phyloP scores from a whole-genome alignment of 2,797 vertebrate genomes.

The Danionella dracula region DNA sequence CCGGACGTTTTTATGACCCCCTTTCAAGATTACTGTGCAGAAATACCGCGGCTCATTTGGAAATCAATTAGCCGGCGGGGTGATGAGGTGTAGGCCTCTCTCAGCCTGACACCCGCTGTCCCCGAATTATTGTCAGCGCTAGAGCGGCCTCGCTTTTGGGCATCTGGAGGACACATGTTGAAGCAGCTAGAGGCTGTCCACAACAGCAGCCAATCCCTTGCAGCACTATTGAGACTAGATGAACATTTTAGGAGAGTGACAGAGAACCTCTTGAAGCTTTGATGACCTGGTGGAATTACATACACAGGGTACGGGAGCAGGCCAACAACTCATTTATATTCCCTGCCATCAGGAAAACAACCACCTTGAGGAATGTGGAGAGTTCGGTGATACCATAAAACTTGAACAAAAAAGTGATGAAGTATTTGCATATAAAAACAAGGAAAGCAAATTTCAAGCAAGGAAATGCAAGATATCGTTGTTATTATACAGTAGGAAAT shows the following conservation, averaged over 20 bases:
- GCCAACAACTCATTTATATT: slow-evolving; percentile 6
- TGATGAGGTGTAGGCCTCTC: slow-evolving; percentile 86
- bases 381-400: neutral
- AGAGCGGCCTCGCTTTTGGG: slow-evolving; percentile 60
- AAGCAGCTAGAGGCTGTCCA: slow-evolving; percentile 29
- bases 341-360: neutral
- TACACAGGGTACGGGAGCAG: neutral
- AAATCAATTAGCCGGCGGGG: slow-evolving; percentile 85
- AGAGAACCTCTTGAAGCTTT: slow-evolving; percentile 15
- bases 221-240: slow-evolving; percentile 32
- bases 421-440: neutral
- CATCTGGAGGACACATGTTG: slow-evolving; percentile 86
- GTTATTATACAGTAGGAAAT: slow-evolving; percentile 7
- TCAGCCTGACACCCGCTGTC: slow-evolving; percentile 85
- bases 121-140: slow-evolving; percentile 79
- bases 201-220: slow-evolving; percentile 35
- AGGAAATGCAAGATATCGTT: neutral
- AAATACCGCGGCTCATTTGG: slow-evolving; percentile 86
- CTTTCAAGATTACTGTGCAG: slow-evolving; percentile 89
- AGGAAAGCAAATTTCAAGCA: neutral
- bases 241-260: slow-evolving; percentile 30
- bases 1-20: slow-evolving; percentile 84
- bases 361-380: neutral
- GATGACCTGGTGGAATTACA: slow-evolving; percentile 24
- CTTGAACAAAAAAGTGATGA: neutral